Evolutionary conservation across 2,888 invertebrate genomes (phyloP).

Genomic region (Thelaira solivaga): DNA sequence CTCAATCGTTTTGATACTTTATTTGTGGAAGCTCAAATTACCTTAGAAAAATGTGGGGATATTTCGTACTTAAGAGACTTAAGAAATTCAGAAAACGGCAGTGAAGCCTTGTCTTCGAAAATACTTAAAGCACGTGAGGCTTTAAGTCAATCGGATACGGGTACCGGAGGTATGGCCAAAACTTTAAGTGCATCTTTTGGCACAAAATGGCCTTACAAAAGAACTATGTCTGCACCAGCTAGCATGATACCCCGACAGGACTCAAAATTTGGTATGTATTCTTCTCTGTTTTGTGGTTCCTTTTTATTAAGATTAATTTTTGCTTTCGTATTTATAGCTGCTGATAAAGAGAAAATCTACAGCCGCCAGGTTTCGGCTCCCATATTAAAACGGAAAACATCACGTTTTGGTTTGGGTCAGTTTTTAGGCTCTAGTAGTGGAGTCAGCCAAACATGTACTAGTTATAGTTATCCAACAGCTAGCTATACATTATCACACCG

Average conservation of each 20-base stretch:
- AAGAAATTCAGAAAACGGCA: constrained; percentile 90
- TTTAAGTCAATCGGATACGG: constrained; percentile 84
- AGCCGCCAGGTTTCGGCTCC: constrained; percentile 96
- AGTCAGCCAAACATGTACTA: constrained; percentile 72
- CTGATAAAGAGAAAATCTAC: constrained; percentile 91
- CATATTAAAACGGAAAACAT: constrained; percentile 94
- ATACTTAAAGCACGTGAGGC: constrained; percentile 93
- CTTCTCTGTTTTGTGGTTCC: too few species aligned
- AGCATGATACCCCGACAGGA: constrained; percentile 87
- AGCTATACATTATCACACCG: constrained; percentile 71
- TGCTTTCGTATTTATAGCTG: constrained; percentile 65
- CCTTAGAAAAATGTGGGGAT: constrained; percentile 90
- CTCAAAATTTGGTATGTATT: constrained; percentile 82
- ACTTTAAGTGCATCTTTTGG: constrained; percentile 92
- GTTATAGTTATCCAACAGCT: constrained; percentile 70
- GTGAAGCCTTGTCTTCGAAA: constrained; percentile 90
- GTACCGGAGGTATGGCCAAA: constrained; percentile 80
- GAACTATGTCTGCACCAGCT: constrained; percentile 95
- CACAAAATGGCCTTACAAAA: constrained; percentile 95
- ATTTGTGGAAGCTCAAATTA: constrained; percentile 96
- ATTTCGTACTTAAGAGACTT: constrained; percentile 88
- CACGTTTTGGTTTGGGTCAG: constrained; percentile 93
- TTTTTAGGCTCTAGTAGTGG: constrained; percentile 80
- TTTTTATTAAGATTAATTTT: too few species aligned
- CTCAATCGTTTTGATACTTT: constrained; percentile 96